Base-by-base conservation (phyloP, 2,888 invertebrate genomes). In the Volucella bombylans region DNA sequence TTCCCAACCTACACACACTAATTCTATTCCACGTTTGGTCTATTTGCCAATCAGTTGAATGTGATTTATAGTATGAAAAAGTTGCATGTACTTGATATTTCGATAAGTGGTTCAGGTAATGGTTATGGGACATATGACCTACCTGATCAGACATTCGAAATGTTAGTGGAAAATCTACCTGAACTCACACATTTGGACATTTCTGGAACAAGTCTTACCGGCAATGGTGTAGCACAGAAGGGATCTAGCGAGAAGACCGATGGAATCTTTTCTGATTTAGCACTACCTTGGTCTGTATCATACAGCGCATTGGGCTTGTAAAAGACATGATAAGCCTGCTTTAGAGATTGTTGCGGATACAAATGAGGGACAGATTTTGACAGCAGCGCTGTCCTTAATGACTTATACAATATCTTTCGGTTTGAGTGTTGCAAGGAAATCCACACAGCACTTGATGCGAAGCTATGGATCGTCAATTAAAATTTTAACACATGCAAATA, bases 151-250 rank as follows among this genome's bases (percentile, higher is more conserved):
- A 90, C 90, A 41, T 92, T 99, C 50, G 92, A 94, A 23, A 93
- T 93, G 87, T 92, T 99, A 47, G 94, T 98, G 11, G 93, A 93
- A 65, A 94, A 93, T 89, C 93, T 99, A 88, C 96, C 96, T 0
- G 91, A 94, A 65, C 92, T 99, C 79, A 94, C 94, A 52, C 96
- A 96, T 31, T 92, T 99, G 88, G 99, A 99, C 92, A 97, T 99
- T 90, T 98, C 98, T 3, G 98, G 98, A 12, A 99, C 99, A 15
- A 98, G 99, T 93, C 93, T 99, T 86, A 97, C 98, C 50, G 97
- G 98, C 12, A 94, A 95, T 69, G 97, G 97, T 59, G 95, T 95
- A 38, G 95, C 95, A 89, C 92, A 92, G 83, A 92, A 92, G 78
- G 92, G 92, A 73, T 88, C 90, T 1, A 91, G 91, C 87, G 92